Percentiles rank a stretch among this genome's conserved stretches.
Evolutionary conservation across 2,888 invertebrate genomes (phyloP).

Genomic region (Operophtera brumata): DNA sequence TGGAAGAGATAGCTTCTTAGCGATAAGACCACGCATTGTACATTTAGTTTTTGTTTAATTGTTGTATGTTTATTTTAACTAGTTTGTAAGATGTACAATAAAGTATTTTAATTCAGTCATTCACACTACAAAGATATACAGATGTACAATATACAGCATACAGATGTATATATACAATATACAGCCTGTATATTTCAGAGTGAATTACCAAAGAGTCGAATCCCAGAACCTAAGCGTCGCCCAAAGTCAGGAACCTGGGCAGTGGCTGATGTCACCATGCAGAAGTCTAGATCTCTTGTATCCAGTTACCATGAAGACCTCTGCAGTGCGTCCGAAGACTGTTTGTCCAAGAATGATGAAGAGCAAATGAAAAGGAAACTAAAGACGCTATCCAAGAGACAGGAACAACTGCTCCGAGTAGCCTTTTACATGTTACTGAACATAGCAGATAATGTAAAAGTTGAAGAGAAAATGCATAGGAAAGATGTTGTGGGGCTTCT

Average conservation of each 20-base stretch:
- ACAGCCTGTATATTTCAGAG: conserved; percentile 55
- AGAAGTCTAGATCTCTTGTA: conserved; percentile 82
- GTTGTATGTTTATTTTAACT: no score
- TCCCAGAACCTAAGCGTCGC: conserved; percentile 86
- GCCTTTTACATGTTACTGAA: conserved; percentile 96
- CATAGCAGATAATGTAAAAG: conserved; percentile 96
- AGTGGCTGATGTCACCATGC: conserved; percentile 76
- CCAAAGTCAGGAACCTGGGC: conserved; percentile 89
- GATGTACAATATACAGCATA: no score
- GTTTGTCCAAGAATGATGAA: conserved; percentile 82
- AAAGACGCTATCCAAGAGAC: conserved; percentile 92
- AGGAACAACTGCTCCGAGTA: conserved; percentile 94
- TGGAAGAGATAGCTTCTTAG: no score
- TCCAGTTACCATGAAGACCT: conserved; percentile 86
- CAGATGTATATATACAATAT: no score
- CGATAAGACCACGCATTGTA: no score
- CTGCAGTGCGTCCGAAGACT: conserved; percentile 74
- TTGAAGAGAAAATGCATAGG: conserved; percentile 98
- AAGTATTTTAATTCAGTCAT: no score
- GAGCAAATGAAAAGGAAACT: conserved; percentile 89
- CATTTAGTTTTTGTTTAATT: no score
- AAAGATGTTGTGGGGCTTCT: conserved; percentile 94
- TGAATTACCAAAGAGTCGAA: conserved; percentile 85
- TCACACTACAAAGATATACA: no score
- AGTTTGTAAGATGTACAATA: no score